phyloP scores from a whole-genome alignment of 2,113 vertebrate species.

The Catharus bicknelli region DNA sequence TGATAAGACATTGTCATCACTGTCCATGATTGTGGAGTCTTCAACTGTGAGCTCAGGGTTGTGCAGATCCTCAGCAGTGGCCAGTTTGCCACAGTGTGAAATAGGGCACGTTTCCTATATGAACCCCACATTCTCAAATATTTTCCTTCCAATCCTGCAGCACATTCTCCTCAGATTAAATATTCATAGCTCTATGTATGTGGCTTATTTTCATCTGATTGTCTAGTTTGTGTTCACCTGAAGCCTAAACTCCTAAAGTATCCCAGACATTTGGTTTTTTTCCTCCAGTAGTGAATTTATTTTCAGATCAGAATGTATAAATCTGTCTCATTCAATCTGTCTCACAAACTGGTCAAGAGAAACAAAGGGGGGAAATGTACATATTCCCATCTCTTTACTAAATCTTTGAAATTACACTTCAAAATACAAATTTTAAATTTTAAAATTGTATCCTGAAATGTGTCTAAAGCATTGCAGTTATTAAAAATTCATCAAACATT shows the following conservation, averaged over 20 bases:
- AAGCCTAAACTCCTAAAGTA: background rate
- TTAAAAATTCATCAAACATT: background rate
- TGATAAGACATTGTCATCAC: background rate
- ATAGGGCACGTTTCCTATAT: background rate
- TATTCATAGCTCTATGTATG: background rate
- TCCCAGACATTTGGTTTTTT: background rate
- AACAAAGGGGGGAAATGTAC: background rate
- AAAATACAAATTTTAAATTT: background rate
- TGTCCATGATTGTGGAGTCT: background rate
- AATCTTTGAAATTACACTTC: background rate
- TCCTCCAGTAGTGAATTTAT: background rate
- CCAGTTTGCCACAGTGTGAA: background rate
- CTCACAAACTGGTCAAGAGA: background rate
- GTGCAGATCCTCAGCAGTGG: background rate
- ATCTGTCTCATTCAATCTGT: background rate
- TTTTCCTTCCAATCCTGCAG: background rate
- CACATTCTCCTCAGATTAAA: background rate
- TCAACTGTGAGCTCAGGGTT: background rate
- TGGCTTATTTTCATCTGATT: background rate
- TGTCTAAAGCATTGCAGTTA: background rate
- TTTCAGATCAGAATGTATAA: background rate
- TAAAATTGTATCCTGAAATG: background rate
- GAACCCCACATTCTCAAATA: background rate
- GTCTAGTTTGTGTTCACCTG: background rate
- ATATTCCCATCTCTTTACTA: background rate